Evolutionary conservation across 2,113 vertebrate genomes (phyloP), one percentile per base, ranked within the genome.

Genomic region (Gambusia affinis): DNA sequence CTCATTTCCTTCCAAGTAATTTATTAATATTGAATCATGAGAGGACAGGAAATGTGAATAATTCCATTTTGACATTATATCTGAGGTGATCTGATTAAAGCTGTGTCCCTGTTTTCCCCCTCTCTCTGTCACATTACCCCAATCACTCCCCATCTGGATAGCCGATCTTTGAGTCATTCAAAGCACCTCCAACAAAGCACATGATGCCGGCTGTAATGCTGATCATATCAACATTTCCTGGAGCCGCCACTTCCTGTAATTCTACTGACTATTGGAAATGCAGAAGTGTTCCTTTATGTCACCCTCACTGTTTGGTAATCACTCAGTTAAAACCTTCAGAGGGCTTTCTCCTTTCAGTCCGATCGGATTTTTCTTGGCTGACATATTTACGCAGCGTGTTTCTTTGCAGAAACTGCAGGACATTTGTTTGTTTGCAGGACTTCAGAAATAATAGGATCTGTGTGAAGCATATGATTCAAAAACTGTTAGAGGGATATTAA

Each of bases 51-150:
- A 42, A 73, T 27, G 63, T 72, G 77, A 86, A 88, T 84, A 84
- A 87, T 91, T 88, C 77, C 62, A 87, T 84, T 84, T 85, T 10
- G 8, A 70, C 70, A 31, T 79, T 80, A 66, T 61, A 79, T 82
- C 54, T 80, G 72, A 63, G 67, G 60, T 74, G 72, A 64, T 77
- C 70, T 72, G 80, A 82, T 83, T 71, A 85, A 80, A 70, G 51
- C 51, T 57, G 51, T 57, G 51, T 57, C 51, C 51, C 24, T n/a
- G 51, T 24, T 57, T 51, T 31, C 27, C 64, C 29, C 12, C 29
- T 66, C 27, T 7, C n/a, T 60, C 66, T 12, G 29, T 78, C 69
- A 76, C 27, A 28, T 60, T 60, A 27, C 11, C 15, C 31, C 51
- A n/a, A 10, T 57, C 51, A 57, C 7, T 57, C 22, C 17, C 51